Base-by-base conservation (phyloP, 1,140 invertebrate genomes). In the Venustaconcha ellipsiformis region DNA sequence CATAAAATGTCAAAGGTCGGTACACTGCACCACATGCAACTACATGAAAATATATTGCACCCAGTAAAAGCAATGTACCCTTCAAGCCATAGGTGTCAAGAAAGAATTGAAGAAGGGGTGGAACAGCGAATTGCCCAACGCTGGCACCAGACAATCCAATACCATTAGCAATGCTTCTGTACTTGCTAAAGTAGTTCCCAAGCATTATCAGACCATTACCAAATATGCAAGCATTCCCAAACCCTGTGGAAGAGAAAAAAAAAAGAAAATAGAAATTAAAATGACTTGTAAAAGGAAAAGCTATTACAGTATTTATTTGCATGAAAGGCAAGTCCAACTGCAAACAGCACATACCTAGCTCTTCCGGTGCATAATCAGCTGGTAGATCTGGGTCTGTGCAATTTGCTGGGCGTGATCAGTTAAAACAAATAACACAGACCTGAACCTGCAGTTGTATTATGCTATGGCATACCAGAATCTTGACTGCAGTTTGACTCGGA, bases 131-230 rank as follows among this genome's bases (percentile, higher is more conserved):
- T 20, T 77, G 73, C 14, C 84, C 85, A 17, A 85, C 80, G 77
- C 86, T 85, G 17, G 84, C 76, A 11, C 87, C 87, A 17, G 84
- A 72, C 57, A 85, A 67, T 15, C 82, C 82, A n/a, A 89, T 14
- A n/a, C 86, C 87, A 74, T 83, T 88, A 17, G 88, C 88, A 56
- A 87, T 13, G 15, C 86, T 74, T 17, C 84, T 73, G 2, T 77
- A 70, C 57, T 85, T 86, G 17, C 78, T 74, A 72, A 89, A 89
- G 69, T 89, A 89, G 30, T 76, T 70, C 11, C 87, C 86, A 14
- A 89, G 30, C 72, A 88, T 86, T 0, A 89, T 83, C 37, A 88
- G 69, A 26, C 83, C 83, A 76, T 88, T 88, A 14, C 86, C 84
- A 75, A 86, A 86, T 18, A 88, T 59, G 59, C 82, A 80, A 14